phyloP scores from a whole-genome alignment of 2,888 invertebrate genomes.

The Zaprionus bogoriensis region DNA sequence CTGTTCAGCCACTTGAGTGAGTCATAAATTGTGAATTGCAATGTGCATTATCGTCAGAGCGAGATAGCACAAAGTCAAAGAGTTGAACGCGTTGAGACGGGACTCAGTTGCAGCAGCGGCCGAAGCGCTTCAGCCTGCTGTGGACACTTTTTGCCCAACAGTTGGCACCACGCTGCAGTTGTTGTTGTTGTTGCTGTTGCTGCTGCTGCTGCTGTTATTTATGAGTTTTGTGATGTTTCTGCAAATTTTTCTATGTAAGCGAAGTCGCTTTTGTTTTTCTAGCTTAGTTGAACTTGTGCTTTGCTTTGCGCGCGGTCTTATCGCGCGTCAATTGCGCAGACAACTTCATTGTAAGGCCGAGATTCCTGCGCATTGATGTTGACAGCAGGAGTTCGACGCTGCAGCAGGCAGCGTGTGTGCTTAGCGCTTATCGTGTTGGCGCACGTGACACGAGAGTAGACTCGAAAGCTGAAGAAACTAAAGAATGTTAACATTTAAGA shows the following conservation, averaged over 20 bases:
- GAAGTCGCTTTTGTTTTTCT: conserved; percentile 34
- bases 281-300: conserved; percentile 45
- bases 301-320: conserved; percentile 39
- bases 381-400: conserved; percentile 66
- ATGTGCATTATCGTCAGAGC: conserved; percentile 65
- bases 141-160: conserved; percentile 66
- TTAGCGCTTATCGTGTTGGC: background rate
- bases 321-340: conserved; percentile 72
- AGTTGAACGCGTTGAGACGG: conserved; percentile 25
- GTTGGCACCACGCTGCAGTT: conserved; percentile 33
- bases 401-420: background rate
- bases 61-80: conserved; percentile 53
- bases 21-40: conserved; percentile 71
- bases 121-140: conserved; percentile 28
- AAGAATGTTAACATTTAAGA: no score
- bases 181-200: conserved; percentile 11
- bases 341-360: conserved; percentile 74
- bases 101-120: background rate
- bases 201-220: conserved; percentile 56
- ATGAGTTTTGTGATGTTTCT: conserved; percentile 79
- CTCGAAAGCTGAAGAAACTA: no score
- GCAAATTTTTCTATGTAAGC: conserved; percentile 77
- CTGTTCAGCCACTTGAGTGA: conserved; percentile 44
- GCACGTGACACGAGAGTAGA: no score
- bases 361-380: conserved; percentile 72